Evolutionary conservation across 2,888 invertebrate genomes (phyloP), one percentile per base, ranked within the genome.

Genomic region (Agrochola lota): DNA sequence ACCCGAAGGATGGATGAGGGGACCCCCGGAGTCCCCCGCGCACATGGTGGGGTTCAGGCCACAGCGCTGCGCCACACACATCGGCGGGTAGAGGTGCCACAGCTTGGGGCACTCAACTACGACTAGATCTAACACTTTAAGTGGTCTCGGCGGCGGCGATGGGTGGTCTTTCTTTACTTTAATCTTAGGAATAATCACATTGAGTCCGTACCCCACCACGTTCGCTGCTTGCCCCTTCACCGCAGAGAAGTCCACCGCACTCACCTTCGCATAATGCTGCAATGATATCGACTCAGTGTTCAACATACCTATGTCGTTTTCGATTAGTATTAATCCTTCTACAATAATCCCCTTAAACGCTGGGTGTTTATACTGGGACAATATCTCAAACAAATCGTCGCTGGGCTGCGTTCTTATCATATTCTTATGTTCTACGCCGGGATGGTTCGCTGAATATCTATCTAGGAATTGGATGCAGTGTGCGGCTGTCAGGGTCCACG

Each of bases 401-500:
- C 70, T 69, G 40, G 71, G 70, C 59, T 52, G 46, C 9, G 59
- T 71, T 35, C 55, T 63, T 68, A 84, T 59, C 62, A 82, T 71
- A 40, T 68, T 60, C 35, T 60, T 84, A 68, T 71, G 12, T 57
- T 43, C 5, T 62, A n/a, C 15, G 40, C n/a, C 23, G 35, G 59
- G 67, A 49, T 78, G 62, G 3, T 55, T 55, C 6, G 7, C 11
- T 20, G 49, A 8, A 49, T 60, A 71, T 80, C 30, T 59, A 26
- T 80, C 71, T 26, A 84, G 20, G n/a, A 84, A 84, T 35, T 74
- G 43, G 30, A 84, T 74, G 59, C 84, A 80, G 62, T 80, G 71
- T 17, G 84, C 74, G 8, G 67, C 40, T 30, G 67, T 74, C 40
- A 74, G 55, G 9, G 64, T 70, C 81, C 85, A 85, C 17, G 69